A percentile compares a stretch with the other conserved stretches of the same genome.
Evolutionary conservation across 2,797 vertebrate species (phyloP).

Genomic region (Sebastes matsubarae): DNA sequence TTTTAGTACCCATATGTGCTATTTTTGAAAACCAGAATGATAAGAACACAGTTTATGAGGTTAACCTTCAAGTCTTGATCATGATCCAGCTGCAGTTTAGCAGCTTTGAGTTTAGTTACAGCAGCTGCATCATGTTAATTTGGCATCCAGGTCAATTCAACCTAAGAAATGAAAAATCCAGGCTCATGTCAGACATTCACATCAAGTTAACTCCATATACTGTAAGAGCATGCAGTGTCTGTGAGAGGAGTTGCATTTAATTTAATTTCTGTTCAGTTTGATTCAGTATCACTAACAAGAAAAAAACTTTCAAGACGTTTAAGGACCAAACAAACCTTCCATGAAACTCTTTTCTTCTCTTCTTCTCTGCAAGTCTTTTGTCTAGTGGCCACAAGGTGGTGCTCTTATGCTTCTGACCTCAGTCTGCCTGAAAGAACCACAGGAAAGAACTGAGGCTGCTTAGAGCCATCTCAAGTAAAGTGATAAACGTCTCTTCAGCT

Average conservation of each 20-base stretch:
- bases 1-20: background rate
- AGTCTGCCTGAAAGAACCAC: background rate
- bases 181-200: background rate
- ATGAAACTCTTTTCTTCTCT: background rate
- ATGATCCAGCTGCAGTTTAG: background rate
- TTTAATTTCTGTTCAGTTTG: background rate
- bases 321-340: background rate
- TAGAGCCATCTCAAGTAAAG: background rate
- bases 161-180: background rate
- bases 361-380: background rate
- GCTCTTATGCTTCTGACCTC: background rate
- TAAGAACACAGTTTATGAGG: background rate
- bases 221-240: background rate
- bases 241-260: background rate
- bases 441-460: background rate
- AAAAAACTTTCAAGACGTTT: background rate
- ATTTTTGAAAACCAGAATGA: background rate
- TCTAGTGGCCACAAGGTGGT: constrained; percentile 35
- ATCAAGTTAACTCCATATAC: background rate
- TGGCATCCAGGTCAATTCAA: background rate
- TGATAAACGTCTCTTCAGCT: background rate
- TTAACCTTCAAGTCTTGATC: too few species aligned
- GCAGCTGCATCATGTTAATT: background rate
- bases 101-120: background rate
- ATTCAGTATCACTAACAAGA: background rate